Evolutionary conservation across 2,888 invertebrate species (phyloP).

Genomic region (Andrena dorsata): DNA sequence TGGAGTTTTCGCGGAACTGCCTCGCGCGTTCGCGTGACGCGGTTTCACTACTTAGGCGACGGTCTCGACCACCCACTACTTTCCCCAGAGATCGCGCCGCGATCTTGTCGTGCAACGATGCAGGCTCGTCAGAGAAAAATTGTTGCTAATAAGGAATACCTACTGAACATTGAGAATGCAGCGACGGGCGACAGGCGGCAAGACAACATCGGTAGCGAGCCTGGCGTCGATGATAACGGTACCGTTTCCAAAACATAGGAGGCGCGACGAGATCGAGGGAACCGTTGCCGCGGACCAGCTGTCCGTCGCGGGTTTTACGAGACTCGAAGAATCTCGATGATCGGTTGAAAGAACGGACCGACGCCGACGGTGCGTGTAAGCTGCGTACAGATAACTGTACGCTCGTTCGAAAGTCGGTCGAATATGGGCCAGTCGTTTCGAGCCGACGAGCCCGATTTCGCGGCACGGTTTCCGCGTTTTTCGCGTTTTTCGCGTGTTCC

Average conservation of each 20-base stretch:
- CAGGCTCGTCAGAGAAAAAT: background rate
- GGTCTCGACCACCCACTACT: conserved; percentile 1
- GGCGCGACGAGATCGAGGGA: background rate
- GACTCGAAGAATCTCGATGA: conserved; percentile 44
- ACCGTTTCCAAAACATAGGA: too few relatives aligned
- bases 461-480: conserved; percentile 47
- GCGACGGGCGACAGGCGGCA: too few relatives aligned
- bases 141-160: too few relatives aligned
- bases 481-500: conserved; percentile 9
- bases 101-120: background rate
- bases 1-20: conserved; percentile 18
- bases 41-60: conserved; percentile 1
- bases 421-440: conserved; percentile 56
- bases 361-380: conserved; percentile 12
- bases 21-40: conserved; percentile 14
- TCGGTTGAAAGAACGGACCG: conserved; percentile 30
- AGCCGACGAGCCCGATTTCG: conserved; percentile 33
- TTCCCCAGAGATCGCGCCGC: background rate
- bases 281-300: conserved; percentile 18
- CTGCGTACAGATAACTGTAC: conserved; percentile 58
- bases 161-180: too few relatives aligned
- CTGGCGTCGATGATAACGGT: background rate
- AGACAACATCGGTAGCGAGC: background rate
- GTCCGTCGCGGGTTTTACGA: conserved; percentile 53
- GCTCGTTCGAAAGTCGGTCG: conserved; percentile 42